Evolutionary conservation across 1,140 invertebrate species (phyloP).

Genomic region (Neodiprion virginianus): DNA sequence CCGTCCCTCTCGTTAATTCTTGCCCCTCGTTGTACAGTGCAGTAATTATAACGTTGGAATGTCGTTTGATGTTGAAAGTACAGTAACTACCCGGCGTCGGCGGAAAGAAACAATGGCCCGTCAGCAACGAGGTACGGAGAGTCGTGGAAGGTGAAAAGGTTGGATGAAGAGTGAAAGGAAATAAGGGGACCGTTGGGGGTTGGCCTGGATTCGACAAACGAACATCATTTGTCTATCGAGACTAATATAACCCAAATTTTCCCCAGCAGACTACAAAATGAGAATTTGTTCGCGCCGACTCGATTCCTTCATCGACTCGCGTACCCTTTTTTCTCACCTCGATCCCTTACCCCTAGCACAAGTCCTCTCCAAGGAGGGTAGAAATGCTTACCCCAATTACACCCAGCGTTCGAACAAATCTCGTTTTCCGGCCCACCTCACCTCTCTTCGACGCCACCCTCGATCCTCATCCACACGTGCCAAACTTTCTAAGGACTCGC

Average conservation of each 20-base stretch:
- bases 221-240: neutral
- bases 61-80: too few relatives aligned
- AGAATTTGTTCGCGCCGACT: neutral
- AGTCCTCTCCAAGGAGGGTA: neutral
- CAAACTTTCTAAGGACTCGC: neutral
- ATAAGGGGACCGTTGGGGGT: neutral
- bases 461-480: neutral
- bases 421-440: slow-evolving; percentile 13
- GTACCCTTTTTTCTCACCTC: too few relatives aligned
- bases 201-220: neutral
- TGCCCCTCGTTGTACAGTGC: too few relatives aligned
- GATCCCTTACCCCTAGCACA: neutral
- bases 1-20: too few relatives aligned
- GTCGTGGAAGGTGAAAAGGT: too few relatives aligned
- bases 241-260: neutral
- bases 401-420: neutral
- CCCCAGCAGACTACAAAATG: neutral
- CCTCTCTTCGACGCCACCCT: slow-evolving; percentile 5
- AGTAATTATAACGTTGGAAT: too few relatives aligned
- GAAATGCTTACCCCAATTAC: slow-evolving; percentile 7
- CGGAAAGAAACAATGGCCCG: neutral
- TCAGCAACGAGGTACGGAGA: neutral
- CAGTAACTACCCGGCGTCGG: too few relatives aligned
- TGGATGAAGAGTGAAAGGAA: neutral
- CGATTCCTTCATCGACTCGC: neutral